Percentiles rank a stretch among this genome's conserved stretches.
These are phyloP conservation scores for Chaetophractus vellerosus DNA, from an alignment of 2,797 vertebrate genomes.

Conservation along the genomic window DNA sequence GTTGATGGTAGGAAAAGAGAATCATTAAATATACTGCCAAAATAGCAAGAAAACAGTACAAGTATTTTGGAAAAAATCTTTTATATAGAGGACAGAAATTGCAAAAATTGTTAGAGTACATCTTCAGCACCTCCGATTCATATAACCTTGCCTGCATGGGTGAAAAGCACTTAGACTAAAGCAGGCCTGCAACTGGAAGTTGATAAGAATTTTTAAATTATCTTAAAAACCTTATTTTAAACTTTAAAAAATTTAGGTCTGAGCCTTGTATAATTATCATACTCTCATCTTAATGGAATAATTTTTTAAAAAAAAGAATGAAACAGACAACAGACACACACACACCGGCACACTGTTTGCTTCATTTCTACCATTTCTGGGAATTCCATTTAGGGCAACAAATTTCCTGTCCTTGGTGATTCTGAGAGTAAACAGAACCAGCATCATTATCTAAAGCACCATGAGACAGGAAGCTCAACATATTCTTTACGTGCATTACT, in stretches of 20 bases:
- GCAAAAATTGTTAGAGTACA: background rate
- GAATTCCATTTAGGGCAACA: background rate
- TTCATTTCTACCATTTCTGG: background rate
- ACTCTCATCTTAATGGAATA: background rate
- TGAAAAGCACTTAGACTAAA: background rate
- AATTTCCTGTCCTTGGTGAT: background rate
- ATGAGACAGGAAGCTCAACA: background rate
- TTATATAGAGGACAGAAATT: constrained; percentile 31
- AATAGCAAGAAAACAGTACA: background rate
- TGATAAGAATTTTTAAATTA: constrained; percentile 46
- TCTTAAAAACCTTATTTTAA: constrained; percentile 2
- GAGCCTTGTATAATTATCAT: constrained; percentile 41
- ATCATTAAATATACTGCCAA: background rate
- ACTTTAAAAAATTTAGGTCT: background rate
- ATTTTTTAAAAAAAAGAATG: background rate
- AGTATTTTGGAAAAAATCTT: background rate
- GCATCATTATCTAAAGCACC: background rate
- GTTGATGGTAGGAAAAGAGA: background rate
- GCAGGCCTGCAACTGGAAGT: background rate
- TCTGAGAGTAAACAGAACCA: constrained; percentile 10
- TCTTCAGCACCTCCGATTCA: background rate
- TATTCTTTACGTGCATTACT: background rate
- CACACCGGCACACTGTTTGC: background rate
- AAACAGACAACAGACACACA: background rate
- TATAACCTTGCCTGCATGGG: background rate